Base-by-base conservation (phyloP, 2,797 vertebrate species). In the Anguilla anguilla region DNA sequence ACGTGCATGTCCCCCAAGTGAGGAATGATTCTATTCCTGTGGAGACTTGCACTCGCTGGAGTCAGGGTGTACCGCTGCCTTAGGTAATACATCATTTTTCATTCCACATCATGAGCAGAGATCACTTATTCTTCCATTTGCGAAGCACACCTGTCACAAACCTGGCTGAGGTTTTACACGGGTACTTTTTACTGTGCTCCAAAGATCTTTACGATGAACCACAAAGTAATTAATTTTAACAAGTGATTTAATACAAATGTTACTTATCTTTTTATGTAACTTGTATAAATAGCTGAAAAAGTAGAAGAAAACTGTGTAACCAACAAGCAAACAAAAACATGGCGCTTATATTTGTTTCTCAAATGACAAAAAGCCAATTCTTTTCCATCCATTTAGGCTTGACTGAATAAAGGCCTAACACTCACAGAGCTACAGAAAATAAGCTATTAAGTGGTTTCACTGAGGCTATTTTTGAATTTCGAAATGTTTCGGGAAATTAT, bases 1-100 rank as follows among this genome's bases (percentile, higher is more conserved):
- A 31, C 19, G 69, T 86, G 64, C 82, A n/a, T 88, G 86, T 69
- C 86, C 69, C 84, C 74, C 89, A 89, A 64, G 89, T 87, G 72
- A 86, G 64, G 85, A 86, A 67, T 74, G 43, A 82, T 22, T 19
- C 3, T 0, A 53, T 31, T 46, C 72, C 6, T 79, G 85, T 55
- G 69, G 49, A 86, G 85, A 35, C 85, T 51, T 86, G 85, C 31
- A 25, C 46, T 51, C 39, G 46, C 28, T 51, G 64, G 67, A 17
- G 15, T 11, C 46, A 19, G 6, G 25, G 25, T n/a, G 79, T 49
- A 51, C 79, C 25, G 11, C n/a, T 51, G 43, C 28, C 43, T 17
- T 11, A 51, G 25, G 43, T 11, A 82, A 25, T 51, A 6, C 51
- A 43, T 43, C 7, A 19, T 22, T 79, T 5, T 15, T 17, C 35